Conservation (phyloP, 1,140 invertebrate genomes). For the Lordiphosa mommai region DNA sequence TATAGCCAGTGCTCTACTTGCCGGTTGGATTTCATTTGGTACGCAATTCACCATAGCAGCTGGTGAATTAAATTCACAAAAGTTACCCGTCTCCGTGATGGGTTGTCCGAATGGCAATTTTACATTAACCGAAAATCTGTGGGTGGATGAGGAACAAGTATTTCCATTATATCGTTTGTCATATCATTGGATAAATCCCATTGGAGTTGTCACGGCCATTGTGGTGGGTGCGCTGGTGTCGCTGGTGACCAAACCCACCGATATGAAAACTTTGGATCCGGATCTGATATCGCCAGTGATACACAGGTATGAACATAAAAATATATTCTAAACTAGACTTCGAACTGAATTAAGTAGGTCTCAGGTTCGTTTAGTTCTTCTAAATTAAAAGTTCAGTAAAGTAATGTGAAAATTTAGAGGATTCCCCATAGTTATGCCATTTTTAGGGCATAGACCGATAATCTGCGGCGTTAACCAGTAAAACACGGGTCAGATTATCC, state of each 20-base stretch:
- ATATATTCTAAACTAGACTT: too few species aligned
- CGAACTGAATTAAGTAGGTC: too few species aligned
- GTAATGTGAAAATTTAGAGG: too few species aligned
- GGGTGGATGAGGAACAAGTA: constrained; percentile 81
- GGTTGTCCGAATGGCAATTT: constrained; percentile 62
- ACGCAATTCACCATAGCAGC: constrained; percentile 80
- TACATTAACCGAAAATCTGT: constrained; percentile 48
- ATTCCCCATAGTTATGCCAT: too few species aligned
- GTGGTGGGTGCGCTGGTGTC: constrained; percentile 85
- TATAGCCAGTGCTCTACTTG: constrained; percentile 81
- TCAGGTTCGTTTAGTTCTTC: too few species aligned
- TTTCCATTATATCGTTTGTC: constrained; percentile 87
- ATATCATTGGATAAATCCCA: constrained; percentile 89
- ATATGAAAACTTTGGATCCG: constrained; percentile 82
- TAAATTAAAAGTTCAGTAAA: too few species aligned
- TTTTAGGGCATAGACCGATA: too few species aligned
- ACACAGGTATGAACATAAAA: constrained; percentile 80
- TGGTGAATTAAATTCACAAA: constrained; percentile 79
- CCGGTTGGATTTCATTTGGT: constrained; percentile 82
- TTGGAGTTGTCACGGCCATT: constrained; percentile 83
- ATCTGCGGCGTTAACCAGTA: too few species aligned
- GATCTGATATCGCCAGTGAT: constrained; percentile 83
- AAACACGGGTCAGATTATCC: too few species aligned
- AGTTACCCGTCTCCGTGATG: constrained; percentile 78
- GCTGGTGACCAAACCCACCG: constrained; percentile 84